Base-by-base conservation (phyloP, 2,797 vertebrate genomes). In the Myioborus melanocephalus region DNA sequence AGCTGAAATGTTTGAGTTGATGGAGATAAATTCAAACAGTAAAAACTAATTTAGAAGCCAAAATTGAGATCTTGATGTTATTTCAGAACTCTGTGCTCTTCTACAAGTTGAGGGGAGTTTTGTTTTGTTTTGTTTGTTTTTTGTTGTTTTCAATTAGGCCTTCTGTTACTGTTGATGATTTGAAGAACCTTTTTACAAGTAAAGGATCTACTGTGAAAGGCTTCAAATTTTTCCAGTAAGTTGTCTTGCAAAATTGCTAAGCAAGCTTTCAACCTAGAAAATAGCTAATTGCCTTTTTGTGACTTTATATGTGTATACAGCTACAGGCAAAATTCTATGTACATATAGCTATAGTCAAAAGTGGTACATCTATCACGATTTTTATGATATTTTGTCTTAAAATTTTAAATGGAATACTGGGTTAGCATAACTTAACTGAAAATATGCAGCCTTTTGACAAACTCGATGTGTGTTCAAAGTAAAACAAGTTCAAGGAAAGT, bases 171-270 rank as follows among this genome's bases (percentile, higher is more conserved):
- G 98, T 98, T 78, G 98, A 99, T 71, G 97, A 97, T 73, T 86
- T 99, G 96, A 99, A 98, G 97, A 98, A 98, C 18, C 97, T 99
- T 77, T 99, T 99, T 96, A 96, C 96, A 94, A 97, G 97, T 73
- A 95, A 96, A 75, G 99, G 99, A 89, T 99, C 98, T 96, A 98
- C 98, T 27, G 98, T 99, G 81, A 99, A 98, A 97, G 98, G 98
- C 94, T 99, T 99, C 98, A 99, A 97, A 97, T 99, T 99, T 95
- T 99, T 99, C 96, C 98, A 98, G 99, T 99, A 98, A 98, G 99
- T 99, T 92, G 6, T 83, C 73, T 17, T 71, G 15, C 76, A 61
- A 89, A 79, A 66, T 43, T 63, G 24, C 53, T 53, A 37, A 59
- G 41, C 26, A 70, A 60, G 12, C 15, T 64, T 90, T 87, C n/a